A percentile compares a stretch with the other conserved stretches of the same genome.
Conservation (phyloP, 2,113 vertebrate genomes). For the Vulpes vulpes region DNA sequence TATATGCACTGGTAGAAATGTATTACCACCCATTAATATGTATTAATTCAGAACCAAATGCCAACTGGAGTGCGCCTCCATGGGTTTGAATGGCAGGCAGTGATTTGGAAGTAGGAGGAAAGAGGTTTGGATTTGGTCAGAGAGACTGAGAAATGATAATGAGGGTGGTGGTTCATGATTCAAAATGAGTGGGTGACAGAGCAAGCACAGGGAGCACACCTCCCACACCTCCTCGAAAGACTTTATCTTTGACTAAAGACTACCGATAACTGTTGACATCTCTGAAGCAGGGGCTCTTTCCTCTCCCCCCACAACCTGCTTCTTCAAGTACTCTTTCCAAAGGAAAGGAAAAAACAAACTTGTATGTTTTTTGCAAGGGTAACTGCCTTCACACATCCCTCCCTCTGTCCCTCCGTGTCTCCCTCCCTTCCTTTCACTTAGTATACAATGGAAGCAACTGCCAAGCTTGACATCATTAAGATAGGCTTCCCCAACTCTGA, state of each 20-base stretch:
- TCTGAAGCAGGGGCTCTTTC: conserved; percentile 16
- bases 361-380: conserved; percentile 40
- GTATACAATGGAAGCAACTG: conserved; percentile 13
- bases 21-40: conserved; percentile 86
- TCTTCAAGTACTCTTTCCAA: conserved; percentile 65
- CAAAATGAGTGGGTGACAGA: conserved; percentile 22
- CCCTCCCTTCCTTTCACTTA: background rate
- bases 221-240: background rate
- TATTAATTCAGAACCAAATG: conserved; percentile 86
- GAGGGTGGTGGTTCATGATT: conserved; percentile 9
- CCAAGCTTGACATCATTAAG: background rate
- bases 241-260: background rate
- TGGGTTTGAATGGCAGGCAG: conserved; percentile 82
- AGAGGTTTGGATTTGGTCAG: conserved; percentile 80
- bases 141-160: conserved; percentile 76
- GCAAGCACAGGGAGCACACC: background rate
- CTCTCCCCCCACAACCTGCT: background rate
- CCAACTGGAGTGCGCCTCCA: conserved; percentile 80
- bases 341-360: background rate
- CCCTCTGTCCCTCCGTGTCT: background rate
- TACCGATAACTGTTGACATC: background rate
- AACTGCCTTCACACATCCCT: conserved; percentile 65
- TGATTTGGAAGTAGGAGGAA: conserved; percentile 76
- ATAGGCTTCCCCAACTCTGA: conserved; percentile 50
- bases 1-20: conserved; percentile 84